Evolutionary conservation across 1,140 invertebrate species (phyloP).

Genomic region (Drosophila sucinea): DNA sequence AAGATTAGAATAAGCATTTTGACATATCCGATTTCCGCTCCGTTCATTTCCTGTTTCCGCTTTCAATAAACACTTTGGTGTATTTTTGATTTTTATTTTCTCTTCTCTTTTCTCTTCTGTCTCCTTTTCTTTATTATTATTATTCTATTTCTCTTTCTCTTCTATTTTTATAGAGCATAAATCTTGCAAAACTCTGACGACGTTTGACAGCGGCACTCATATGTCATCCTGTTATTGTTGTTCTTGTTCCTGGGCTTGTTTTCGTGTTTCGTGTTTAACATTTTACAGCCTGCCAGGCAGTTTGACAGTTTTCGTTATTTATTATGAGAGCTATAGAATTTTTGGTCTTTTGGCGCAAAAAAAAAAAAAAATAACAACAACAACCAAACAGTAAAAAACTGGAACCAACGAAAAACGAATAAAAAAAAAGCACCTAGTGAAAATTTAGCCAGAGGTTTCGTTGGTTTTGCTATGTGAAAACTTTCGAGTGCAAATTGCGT

Average conservation of each 20-base stretch:
- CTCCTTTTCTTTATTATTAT: not conserved
- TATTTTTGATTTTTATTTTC: not conserved
- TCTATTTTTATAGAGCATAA: conserved; percentile 38
- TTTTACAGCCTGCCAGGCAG: conserved; percentile 49
- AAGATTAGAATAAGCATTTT: conserved; percentile 3
- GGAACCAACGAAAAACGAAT: too few relatives aligned
- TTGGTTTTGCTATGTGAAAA: not conserved
- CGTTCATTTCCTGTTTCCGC: conserved; percentile 6
- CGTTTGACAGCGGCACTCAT: conserved; percentile 58
- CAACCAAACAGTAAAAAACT: not conserved
- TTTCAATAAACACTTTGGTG: not conserved
- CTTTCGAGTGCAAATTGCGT: conserved; percentile 6
- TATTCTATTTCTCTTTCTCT: conserved; percentile 9
- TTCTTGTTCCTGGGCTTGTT: conserved; percentile 35
- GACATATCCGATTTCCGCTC: conserved; percentile 3
- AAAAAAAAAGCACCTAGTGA: not conserved
- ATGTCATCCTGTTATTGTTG: conserved; percentile 43
- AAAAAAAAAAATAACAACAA: not conserved
- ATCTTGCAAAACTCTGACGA: conserved; percentile 46
- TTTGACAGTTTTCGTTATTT: conserved; percentile 60
- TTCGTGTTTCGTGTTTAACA: conserved; percentile 51
- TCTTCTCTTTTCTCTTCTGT: too few relatives aligned
- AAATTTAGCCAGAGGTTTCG: not conserved
- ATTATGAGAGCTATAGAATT: conserved; percentile 26
- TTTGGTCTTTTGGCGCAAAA: not conserved